Percentiles rank a stretch among this genome's conserved stretches.
phyloP scores from a whole-genome alignment of 2,888 invertebrate genomes.

The Drosophila neutralis region DNA sequence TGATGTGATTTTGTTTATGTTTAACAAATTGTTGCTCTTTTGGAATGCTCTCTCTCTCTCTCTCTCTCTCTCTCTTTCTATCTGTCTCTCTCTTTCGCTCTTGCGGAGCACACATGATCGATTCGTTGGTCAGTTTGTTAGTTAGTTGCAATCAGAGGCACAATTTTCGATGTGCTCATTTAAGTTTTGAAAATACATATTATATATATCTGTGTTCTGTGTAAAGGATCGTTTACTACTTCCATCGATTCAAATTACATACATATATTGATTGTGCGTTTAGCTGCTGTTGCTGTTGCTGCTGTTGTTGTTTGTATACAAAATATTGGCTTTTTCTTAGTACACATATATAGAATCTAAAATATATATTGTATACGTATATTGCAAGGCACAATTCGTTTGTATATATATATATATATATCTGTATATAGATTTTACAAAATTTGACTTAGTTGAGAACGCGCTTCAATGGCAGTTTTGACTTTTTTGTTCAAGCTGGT shows the following conservation, averaged over 20 bases:
- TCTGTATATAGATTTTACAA: slow-evolving; percentile 38
- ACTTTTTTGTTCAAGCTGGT: slow-evolving; percentile 57
- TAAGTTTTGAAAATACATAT: slow-evolving; percentile 6
- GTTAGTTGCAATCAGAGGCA: slow-evolving; percentile 55
- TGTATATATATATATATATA: slow-evolving; percentile 12
- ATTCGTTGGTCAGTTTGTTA: slow-evolving; percentile 37
- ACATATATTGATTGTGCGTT: slow-evolving; percentile 49
- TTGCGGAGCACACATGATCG: slow-evolving; percentile 38
- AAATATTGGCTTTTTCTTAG: slow-evolving; percentile 35
- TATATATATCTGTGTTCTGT: background rate
- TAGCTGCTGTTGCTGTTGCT: slow-evolving; percentile 8
- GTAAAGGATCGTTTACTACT: slow-evolving; percentile 20
- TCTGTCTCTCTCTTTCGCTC: background rate
- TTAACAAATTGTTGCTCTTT: background rate
- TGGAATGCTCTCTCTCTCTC: slow-evolving; percentile 31
- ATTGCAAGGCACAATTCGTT: slow-evolving; percentile 73
- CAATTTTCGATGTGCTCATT: slow-evolving; percentile 43
- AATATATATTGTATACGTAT: slow-evolving; percentile 26
- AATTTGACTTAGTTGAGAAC: slow-evolving; percentile 74
- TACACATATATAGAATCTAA: slow-evolving; percentile 26
- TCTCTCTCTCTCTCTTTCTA: background rate
- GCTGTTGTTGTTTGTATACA: slow-evolving; percentile 25
- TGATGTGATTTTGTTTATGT: slow-evolving; percentile 7
- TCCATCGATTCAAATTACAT: slow-evolving; percentile 15
- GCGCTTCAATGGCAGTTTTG: slow-evolving; percentile 76